Percentiles rank a stretch among this genome's conserved stretches.
Conservation (phyloP, 2,113 vertebrate species). For the Eptesicus fuscus region DNA sequence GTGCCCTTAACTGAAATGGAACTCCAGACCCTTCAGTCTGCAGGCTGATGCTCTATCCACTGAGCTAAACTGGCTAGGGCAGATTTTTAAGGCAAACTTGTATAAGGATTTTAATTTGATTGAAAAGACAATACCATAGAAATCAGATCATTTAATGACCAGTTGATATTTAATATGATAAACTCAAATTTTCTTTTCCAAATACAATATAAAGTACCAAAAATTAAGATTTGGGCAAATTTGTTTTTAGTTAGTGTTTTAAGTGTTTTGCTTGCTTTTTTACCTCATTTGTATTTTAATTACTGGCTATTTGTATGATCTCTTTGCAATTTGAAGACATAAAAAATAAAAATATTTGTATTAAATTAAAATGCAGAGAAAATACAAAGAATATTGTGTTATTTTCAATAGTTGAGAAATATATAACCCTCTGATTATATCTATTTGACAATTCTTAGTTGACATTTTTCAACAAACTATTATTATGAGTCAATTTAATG, state of each 20-base stretch:
- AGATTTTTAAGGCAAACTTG: neutral
- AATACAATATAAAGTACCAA: neutral
- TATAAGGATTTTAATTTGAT: neutral
- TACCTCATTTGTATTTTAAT: neutral
- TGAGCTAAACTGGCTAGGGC: no score
- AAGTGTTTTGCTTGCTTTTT: neutral
- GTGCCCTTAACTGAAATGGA: no score
- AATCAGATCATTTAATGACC: neutral
- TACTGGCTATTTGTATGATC: neutral
- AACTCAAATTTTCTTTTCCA: neutral
- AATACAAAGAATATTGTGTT: neutral
- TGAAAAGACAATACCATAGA: neutral
- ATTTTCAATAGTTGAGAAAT: neutral
- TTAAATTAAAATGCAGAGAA: neutral
- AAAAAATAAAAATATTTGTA: neutral
- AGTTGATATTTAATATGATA: neutral
- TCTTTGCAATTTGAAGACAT: neutral
- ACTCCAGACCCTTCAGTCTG: no score
- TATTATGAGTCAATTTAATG: constrained; percentile 20
- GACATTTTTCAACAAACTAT: neutral
- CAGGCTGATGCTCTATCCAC: no score
- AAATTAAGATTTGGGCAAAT: neutral
- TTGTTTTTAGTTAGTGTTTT: neutral
- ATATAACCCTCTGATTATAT: neutral
- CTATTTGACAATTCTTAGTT: neutral